These are phyloP conservation scores for Trididemnum clinides DNA, from an alignment of 23 tunicate genomes.

Conservation along the genomic window DNA sequence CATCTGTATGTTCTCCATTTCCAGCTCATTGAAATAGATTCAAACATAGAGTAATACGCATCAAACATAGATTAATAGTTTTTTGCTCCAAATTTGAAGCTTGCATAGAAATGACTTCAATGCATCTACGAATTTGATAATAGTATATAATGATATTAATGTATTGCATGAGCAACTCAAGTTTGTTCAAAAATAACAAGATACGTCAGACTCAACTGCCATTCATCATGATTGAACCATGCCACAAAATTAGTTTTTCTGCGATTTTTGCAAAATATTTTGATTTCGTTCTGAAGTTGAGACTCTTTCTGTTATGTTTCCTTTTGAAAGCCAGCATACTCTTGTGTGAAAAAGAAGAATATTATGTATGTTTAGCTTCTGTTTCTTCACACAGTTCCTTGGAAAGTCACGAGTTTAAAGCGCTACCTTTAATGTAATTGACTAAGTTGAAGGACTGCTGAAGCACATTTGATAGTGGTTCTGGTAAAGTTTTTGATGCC, in stretches of 20 bases:
- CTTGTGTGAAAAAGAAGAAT: no score
- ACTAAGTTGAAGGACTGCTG: no score
- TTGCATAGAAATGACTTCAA: no score
- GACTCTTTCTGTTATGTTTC: neutral
- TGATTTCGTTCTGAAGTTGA: neutral
- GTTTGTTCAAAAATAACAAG: neutral
- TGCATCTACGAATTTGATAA: neutral
- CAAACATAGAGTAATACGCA: neutral
- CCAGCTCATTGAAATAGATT: neutral
- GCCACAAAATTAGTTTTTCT: neutral
- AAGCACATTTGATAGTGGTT: no score
- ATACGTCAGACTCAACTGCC: no score
- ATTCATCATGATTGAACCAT: no score
- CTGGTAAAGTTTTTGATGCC: no score
- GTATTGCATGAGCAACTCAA: neutral
- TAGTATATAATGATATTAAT: neutral
- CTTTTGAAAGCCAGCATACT: neutral
- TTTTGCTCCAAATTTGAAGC: neutral
- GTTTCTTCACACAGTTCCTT: no score
- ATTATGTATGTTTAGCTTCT: no score
- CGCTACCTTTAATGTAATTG: no score
- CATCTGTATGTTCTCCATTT: neutral
- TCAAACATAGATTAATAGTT: neutral
- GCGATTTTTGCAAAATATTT: no score
- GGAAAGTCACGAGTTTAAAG: no score